Conservation (phyloP, 2,113 vertebrate genomes). For the Campylomormyrus numenius region DNA sequence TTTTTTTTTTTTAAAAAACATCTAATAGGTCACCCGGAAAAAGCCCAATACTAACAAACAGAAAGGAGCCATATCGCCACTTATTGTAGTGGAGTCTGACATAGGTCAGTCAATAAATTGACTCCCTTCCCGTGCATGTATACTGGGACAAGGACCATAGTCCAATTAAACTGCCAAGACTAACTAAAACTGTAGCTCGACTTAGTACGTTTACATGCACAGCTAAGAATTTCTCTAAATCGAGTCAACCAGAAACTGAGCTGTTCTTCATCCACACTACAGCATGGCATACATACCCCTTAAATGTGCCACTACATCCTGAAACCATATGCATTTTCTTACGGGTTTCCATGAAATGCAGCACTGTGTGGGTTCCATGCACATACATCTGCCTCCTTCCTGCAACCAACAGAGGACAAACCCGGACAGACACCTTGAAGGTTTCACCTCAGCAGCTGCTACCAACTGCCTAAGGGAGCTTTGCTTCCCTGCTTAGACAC, state of each 20-base stretch:
- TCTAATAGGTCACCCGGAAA: too few relatives aligned
- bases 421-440: constrained; percentile 24
- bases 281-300: not conserved
- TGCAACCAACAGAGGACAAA: not conserved
- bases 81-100: too few relatives aligned
- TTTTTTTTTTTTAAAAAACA: too few relatives aligned
- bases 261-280: not conserved
- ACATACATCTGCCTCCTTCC: not conserved
- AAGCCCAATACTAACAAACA: too few relatives aligned
- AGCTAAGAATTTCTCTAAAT: too few relatives aligned
- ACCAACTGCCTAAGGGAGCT: not conserved
- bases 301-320: not conserved
- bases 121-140: too few relatives aligned
- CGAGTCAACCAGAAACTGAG: not conserved
- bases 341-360: not conserved
- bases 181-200: too few relatives aligned
- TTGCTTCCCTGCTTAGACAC: not conserved
- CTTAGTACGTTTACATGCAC: too few relatives aligned
- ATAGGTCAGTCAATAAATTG: too few relatives aligned
- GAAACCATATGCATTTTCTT: not conserved
- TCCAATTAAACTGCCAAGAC: too few relatives aligned
- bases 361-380: not conserved
- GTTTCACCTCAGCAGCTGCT: constrained; percentile 11
- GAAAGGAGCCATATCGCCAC: too few relatives aligned
- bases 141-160: too few relatives aligned